These are phyloP conservation scores for Chrysomela aeneicollis DNA, from an alignment of 2,888 invertebrate genomes.

Conservation along the genomic window DNA sequence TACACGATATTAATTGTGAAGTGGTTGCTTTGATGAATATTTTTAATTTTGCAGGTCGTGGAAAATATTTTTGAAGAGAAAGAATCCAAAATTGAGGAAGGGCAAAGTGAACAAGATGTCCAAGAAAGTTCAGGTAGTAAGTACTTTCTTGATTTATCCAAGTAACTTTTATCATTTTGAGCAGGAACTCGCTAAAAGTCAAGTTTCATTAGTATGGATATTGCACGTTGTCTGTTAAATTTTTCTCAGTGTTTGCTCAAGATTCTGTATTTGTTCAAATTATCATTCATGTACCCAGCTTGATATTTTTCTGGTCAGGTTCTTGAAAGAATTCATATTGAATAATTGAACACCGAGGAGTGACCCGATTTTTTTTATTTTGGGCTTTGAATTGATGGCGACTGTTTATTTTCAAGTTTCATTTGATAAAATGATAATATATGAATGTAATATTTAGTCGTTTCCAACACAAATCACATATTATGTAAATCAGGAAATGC, in stretches of 20 bases:
- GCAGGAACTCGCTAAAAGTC: background rate
- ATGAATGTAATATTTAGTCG: no score
- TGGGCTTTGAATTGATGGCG: background rate
- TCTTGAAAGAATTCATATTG: background rate
- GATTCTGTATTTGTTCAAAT: background rate
- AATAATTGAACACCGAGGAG: no score
- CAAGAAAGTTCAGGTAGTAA: conserved; percentile 56
- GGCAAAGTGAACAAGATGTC: conserved; percentile 33
- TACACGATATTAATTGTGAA: background rate
- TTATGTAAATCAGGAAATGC: conserved; percentile 62
- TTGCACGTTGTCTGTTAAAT: no score
- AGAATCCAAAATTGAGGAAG: conserved; percentile 31
- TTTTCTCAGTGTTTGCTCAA: background rate
- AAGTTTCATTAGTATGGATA: no score
- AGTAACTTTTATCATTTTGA: background rate
- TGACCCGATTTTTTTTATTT: background rate
- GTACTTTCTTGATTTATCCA: conserved; percentile 23
- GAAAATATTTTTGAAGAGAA: conserved; percentile 27
- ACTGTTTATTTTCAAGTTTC: no score
- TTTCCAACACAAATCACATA: no score
- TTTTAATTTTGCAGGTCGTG: conserved; percentile 15
- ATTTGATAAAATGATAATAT: no score
- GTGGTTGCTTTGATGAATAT: background rate
- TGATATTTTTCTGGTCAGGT: background rate
- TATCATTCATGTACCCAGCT: background rate